phyloP scores from a whole-genome alignment of 2,797 vertebrate species.

The Rhinella marina region DNA sequence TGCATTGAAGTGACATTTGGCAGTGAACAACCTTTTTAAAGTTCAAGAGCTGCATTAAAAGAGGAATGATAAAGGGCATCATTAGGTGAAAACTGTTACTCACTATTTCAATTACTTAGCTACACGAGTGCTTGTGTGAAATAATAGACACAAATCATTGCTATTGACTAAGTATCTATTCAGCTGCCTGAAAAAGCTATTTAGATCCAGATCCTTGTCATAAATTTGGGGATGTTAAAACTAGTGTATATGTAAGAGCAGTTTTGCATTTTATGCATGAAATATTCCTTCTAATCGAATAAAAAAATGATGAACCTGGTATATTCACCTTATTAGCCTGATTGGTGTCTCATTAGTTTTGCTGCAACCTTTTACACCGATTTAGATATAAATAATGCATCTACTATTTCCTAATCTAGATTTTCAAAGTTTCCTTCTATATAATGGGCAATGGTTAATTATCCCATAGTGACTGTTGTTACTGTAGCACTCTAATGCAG shows the following conservation, averaged over 20 bases:
- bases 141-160: slow-evolving; percentile 72
- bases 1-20: slow-evolving; percentile 72
- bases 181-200: slow-evolving; percentile 64
- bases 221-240: slow-evolving; percentile 66
- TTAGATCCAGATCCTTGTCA: slow-evolving; percentile 60
- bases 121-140: slow-evolving; percentile 68
- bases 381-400: slow-evolving; percentile 65
- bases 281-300: slow-evolving; percentile 58
- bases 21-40: slow-evolving; percentile 75
- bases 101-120: slow-evolving; percentile 72
- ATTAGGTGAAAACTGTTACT: slow-evolving; percentile 73
- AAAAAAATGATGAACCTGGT: slow-evolving; percentile 66
- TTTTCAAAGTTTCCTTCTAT: slow-evolving; percentile 65
- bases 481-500: slow-evolving; percentile 60
- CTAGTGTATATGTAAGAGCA: slow-evolving; percentile 60
- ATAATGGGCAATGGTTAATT: slow-evolving; percentile 69
- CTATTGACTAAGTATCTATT: slow-evolving; percentile 68
- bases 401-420: slow-evolving; percentile 67
- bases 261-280: slow-evolving; percentile 59
- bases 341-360: slow-evolving; percentile 64
- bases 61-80: slow-evolving; percentile 74
- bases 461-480: slow-evolving; percentile 62
- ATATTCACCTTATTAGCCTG: slow-evolving; percentile 66
- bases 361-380: slow-evolving; percentile 61
- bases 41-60: slow-evolving; percentile 75